A percentile compares a stretch with the other conserved stretches of the same genome.
These are phyloP conservation scores for Dendrolimus kikuchii DNA, from an alignment of 1,140 invertebrate species.

Conservation along the genomic window DNA sequence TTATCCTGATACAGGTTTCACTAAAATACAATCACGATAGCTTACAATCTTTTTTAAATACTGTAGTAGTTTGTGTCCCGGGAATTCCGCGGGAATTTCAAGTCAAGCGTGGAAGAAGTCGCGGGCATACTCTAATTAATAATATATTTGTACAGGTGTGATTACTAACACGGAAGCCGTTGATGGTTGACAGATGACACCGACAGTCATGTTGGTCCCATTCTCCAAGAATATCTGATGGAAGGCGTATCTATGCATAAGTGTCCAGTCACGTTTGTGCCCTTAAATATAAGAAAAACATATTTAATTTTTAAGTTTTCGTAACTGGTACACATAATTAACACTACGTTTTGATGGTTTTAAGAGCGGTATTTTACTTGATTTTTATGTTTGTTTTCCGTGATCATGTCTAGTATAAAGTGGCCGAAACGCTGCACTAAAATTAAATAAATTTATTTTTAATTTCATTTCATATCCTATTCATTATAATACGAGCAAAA, in stretches of 20 bases:
- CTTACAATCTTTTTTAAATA: too few relatives aligned
- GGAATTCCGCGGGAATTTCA: too few relatives aligned
- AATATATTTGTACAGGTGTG: not conserved
- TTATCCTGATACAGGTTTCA: too few relatives aligned
- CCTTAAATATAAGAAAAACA: constrained; percentile 47
- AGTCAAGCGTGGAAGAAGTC: not conserved
- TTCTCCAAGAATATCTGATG: constrained; percentile 80
- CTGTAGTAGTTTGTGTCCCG: too few relatives aligned
- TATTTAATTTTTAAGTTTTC: not conserved
- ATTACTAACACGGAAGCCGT: constrained; percentile 72
- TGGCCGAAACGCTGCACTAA: not conserved
- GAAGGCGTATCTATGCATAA: constrained; percentile 81
- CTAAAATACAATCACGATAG: too few relatives aligned
- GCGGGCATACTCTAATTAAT: not conserved
- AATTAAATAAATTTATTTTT: too few relatives aligned
- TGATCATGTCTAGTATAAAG: not conserved
- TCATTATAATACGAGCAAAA: too few relatives aligned
- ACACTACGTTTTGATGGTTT: too few relatives aligned
- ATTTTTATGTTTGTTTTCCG: not conserved
- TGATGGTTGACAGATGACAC: constrained; percentile 78
- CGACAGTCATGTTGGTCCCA: constrained; percentile 74
- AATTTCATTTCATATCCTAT: too few relatives aligned
- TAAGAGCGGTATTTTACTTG: too few relatives aligned
- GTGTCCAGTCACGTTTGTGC: constrained; percentile 78
- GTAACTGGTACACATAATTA: too few relatives aligned